Evolutionary conservation across 1,140 invertebrate genomes (phyloP).

Genomic region (Aporrectodea caliginosa): DNA sequence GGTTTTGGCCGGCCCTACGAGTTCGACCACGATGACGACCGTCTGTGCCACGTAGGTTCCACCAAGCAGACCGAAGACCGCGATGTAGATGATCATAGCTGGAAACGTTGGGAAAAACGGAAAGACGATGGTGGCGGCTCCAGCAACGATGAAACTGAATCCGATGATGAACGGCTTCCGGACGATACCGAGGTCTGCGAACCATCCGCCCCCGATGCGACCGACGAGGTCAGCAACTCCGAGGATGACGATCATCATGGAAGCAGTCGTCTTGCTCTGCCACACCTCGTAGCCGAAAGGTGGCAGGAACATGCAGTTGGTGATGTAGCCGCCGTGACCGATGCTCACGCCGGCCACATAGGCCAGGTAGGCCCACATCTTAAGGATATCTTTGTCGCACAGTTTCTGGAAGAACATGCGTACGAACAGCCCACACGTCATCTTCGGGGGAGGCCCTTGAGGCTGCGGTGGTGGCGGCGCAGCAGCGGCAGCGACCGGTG

Average conservation of each 20-base stretch:
- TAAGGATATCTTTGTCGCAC: neutral
- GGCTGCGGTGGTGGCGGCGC: too few species aligned
- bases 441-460: neutral
- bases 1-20: slow-evolving; percentile 12
- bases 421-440: neutral
- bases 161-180: slow-evolving; percentile 11
- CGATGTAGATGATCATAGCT: slow-evolving; percentile 6
- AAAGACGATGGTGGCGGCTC: neutral
- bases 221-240: slow-evolving; percentile 20
- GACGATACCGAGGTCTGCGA: neutral
- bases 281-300: slow-evolving; percentile 6
- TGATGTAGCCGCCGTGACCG: slow-evolving; percentile 24
- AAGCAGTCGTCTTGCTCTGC: neutral
- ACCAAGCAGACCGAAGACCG: slow-evolving; percentile 10
- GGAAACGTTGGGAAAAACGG: neutral
- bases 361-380: slow-evolving; percentile 6
- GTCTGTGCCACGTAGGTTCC: slow-evolving; percentile 13
- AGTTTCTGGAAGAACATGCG: slow-evolving; percentile 3
- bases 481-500: neutral
- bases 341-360: slow-evolving; percentile 9
- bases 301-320: slow-evolving; percentile 17
- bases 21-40: slow-evolving; percentile 10
- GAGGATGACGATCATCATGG: slow-evolving; percentile 1
- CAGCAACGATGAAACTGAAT: neutral
- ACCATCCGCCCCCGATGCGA: slow-evolving; percentile 18